Conservation (phyloP, 2,113 vertebrate genomes). For the Alosa alosa region DNA sequence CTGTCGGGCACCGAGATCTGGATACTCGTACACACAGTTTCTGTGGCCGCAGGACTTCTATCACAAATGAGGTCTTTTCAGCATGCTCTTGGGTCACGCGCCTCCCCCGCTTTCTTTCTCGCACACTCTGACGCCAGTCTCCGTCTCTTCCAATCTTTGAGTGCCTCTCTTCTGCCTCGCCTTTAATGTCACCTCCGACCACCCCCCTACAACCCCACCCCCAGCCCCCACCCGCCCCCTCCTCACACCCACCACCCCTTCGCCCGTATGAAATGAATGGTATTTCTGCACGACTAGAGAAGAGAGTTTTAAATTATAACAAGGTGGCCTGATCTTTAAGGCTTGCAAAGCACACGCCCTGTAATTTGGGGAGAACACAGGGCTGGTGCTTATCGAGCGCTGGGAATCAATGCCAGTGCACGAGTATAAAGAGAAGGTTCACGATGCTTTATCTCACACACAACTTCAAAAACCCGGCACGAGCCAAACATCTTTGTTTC, state of each 20-base stretch:
- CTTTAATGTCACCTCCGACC: not conserved
- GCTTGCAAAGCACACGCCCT: not conserved
- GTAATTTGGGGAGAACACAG: not conserved
- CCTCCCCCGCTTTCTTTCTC: not conserved
- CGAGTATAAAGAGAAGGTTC: not conserved
- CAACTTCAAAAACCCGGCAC: not conserved
- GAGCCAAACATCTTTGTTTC: not conserved
- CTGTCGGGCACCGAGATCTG: not conserved
- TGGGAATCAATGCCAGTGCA: not conserved
- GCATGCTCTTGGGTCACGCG: not conserved
- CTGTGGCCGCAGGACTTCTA: not conserved
- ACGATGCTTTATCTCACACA: not conserved
- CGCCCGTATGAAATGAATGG: not conserved
- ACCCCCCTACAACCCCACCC: too few species aligned
- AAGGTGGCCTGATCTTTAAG: not conserved
- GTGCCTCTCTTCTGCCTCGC: not conserved
- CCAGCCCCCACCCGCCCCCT: not conserved
- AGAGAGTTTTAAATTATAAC: not conserved
- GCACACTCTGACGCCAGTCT: not conserved
- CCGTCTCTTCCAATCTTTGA: not conserved
- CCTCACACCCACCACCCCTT: not conserved
- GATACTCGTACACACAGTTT: not conserved
- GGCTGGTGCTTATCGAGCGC: not conserved
- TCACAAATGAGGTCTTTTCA: slow-evolving; percentile 2
- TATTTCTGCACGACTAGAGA: not conserved